Evolutionary conservation across 2,888 invertebrate species (phyloP).

Genomic region (Cyrtodaria siliqua): DNA sequence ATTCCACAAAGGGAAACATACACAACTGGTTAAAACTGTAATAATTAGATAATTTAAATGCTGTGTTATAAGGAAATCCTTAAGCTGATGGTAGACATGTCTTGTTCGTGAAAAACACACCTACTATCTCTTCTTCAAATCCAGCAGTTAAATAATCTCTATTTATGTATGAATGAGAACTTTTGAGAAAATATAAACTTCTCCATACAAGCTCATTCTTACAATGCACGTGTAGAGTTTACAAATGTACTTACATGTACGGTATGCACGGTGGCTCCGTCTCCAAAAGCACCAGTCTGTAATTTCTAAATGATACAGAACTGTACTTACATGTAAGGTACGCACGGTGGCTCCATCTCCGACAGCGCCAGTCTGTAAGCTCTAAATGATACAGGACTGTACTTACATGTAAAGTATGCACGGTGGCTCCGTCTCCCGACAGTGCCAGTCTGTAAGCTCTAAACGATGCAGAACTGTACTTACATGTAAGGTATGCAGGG

Average conservation of each 20-base stretch:
- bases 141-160: too few species aligned
- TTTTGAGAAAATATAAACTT: too few species aligned
- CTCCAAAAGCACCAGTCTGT: conserved; percentile 96
- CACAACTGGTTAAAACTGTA: too few species aligned
- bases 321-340: conserved; percentile 99
- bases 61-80: too few species aligned
- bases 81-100: too few species aligned
- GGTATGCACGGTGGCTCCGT: conserved; percentile 99
- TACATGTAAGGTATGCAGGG: conserved; percentile 99
- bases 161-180: too few species aligned
- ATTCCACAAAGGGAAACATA: too few species aligned
- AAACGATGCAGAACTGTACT: conserved; percentile 98
- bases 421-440: conserved; percentile 97
- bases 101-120: too few species aligned
- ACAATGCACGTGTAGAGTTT: too few species aligned
- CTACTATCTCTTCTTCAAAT: too few species aligned
- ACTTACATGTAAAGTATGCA: conserved; percentile 99
- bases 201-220: too few species aligned
- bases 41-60: too few species aligned
- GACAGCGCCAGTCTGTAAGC: conserved; percentile 98
- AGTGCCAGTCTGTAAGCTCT: conserved; percentile 97
- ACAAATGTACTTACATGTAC: conserved; percentile 99
- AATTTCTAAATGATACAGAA: conserved; percentile 97
- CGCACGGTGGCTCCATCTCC: conserved; percentile 98
- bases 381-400: conserved; percentile 97